These are phyloP conservation scores for Salticus scenicus DNA, from an alignment of 2,888 invertebrate species.

Conservation along the genomic window DNA sequence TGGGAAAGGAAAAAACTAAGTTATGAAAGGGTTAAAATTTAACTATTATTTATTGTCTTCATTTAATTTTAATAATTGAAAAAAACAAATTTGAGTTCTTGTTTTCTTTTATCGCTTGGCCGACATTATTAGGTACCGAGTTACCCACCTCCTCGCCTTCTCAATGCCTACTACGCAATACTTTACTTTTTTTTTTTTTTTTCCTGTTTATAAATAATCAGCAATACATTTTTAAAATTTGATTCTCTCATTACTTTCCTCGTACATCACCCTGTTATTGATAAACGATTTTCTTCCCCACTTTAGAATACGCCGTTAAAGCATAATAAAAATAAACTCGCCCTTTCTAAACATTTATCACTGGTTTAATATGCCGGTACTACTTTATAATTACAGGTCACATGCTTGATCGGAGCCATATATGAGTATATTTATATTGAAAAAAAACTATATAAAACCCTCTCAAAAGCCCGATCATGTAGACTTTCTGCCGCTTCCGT, in stretches of 20 bases:
- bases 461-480: background rate
- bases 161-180: too few relatives aligned
- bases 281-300: slow-evolving; percentile 57
- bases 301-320: slow-evolving; percentile 50
- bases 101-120: too few relatives aligned
- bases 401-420: background rate
- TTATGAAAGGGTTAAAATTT: too few relatives aligned
- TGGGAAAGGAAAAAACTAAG: too few relatives aligned
- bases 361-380: slow-evolving; percentile 27
- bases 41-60: too few relatives aligned
- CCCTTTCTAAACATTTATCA: slow-evolving; percentile 52
- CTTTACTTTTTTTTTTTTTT: too few relatives aligned
- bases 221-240: too few relatives aligned
- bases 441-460: background rate
- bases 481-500: slow-evolving; percentile 27
- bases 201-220: too few relatives aligned
- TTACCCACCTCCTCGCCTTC: too few relatives aligned
- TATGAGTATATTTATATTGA: background rate
- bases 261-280: slow-evolving; percentile 27
- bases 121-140: too few relatives aligned
- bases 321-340: slow-evolving; percentile 39
- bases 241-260: background rate
- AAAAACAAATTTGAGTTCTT: too few relatives aligned
- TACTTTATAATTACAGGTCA: slow-evolving; percentile 40
- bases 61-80: too few relatives aligned